Conservation (phyloP, 1,140 invertebrate species). For the Mylabris phalerata region DNA sequence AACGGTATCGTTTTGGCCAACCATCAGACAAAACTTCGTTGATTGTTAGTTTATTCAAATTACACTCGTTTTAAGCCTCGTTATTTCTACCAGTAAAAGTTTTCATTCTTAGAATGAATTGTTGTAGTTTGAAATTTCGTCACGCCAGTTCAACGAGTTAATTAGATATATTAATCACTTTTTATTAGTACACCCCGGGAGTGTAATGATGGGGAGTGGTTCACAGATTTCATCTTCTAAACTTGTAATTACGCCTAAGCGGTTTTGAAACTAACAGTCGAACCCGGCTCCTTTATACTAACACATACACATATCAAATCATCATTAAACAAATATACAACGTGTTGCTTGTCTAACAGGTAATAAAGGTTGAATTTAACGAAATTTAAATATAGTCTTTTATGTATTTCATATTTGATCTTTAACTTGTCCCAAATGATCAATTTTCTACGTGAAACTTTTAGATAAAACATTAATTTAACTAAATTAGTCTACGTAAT, state of each 20-base stretch:
- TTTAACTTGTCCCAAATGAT: no score
- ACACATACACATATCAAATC: no score
- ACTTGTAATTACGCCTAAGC: conserved; percentile 19
- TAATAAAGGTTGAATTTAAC: background rate
- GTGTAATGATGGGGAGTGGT: conserved; percentile 25
- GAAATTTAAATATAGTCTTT: background rate
- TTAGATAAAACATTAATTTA: no score
- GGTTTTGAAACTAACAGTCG: background rate
- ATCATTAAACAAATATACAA: no score
- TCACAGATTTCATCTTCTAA: conserved; percentile 25
- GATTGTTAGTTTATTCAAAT: conserved; percentile 30
- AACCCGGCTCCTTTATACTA: no score
- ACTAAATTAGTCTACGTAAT: no score
- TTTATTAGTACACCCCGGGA: conserved; percentile 27
- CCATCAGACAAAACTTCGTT: conserved; percentile 7
- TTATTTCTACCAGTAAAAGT: conserved; percentile 26
- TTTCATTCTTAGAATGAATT: conserved; percentile 30
- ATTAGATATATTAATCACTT: conserved; percentile 33
- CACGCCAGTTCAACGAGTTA: conserved; percentile 28
- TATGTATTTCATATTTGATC: background rate
- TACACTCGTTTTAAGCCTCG: conserved; percentile 22
- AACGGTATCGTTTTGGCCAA: conserved; percentile 4
- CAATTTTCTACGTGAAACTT: no score
- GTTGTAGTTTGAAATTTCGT: conserved; percentile 27
- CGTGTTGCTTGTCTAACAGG: no score